Percentiles rank a stretch among this genome's conserved stretches.
Conservation (phyloP, 2,888 invertebrate species). For the Torymus aiolomorphi region DNA sequence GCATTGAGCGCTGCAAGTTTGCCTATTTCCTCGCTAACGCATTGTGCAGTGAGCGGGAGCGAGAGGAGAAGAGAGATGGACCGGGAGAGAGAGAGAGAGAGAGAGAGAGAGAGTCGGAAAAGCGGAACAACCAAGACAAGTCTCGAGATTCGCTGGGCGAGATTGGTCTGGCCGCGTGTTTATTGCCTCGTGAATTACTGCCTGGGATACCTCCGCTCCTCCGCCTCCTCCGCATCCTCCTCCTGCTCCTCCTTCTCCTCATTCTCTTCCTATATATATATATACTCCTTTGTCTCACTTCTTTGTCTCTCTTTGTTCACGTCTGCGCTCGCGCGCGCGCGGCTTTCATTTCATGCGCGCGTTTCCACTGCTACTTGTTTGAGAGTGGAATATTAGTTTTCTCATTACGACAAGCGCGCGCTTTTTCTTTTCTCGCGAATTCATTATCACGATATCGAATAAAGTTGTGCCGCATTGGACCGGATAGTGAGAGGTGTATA, state of each 20-base stretch:
- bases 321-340: background rate
- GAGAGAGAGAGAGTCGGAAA: constrained; percentile 5
- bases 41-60: background rate
- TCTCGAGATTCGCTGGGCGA: constrained; percentile 9
- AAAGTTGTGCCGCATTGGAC: background rate
- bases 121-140: constrained; percentile 2
- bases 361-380: constrained; percentile 26
- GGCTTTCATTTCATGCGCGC: background rate
- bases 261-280: background rate
- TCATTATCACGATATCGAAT: constrained; percentile 34
- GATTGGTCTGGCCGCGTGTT: constrained; percentile 23
- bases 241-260: background rate
- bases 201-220: background rate
- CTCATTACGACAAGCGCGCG: constrained; percentile 7
- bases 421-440: constrained; percentile 13
- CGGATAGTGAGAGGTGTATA: too few species aligned
- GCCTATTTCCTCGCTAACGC: constrained; percentile 16
- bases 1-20: constrained; percentile 34
- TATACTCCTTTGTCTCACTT: too few species aligned
- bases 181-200: constrained; percentile 33
- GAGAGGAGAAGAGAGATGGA: background rate
- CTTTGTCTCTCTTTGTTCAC: background rate
- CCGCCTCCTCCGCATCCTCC: background rate
- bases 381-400: constrained; percentile 39
- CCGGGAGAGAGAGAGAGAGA: background rate